These are phyloP conservation scores for Podilymbus podiceps DNA, from an alignment of 2,113 vertebrate genomes.

Conservation along the genomic window DNA sequence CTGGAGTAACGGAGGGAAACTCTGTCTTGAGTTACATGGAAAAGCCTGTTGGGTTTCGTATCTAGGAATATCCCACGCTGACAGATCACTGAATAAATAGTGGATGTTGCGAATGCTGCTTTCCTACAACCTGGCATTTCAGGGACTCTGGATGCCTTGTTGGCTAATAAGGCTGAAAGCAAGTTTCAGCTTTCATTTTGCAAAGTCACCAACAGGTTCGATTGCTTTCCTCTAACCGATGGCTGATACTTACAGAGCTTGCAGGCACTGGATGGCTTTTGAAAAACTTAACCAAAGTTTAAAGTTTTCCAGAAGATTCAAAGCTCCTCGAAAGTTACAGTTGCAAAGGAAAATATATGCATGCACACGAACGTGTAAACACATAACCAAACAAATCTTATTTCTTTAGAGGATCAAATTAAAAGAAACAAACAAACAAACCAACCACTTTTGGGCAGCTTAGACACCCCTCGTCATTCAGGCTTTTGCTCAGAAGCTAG, in stretches of 20 bases:
- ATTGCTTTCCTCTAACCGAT: rapidly evolving
- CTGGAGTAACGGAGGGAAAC: background rate
- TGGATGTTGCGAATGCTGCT: background rate
- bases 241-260: background rate
- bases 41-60: background rate
- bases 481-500: background rate
- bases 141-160: no score
- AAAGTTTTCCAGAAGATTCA: background rate
- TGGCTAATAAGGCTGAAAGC: background rate
- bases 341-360: background rate
- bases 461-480: background rate
- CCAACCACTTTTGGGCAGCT: background rate
- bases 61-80: background rate
- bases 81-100: rapidly evolving
- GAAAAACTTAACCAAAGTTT: background rate
- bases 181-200: background rate
- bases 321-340: background rate
- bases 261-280: background rate
- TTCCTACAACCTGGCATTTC: background rate
- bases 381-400: rapidly evolving
- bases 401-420: background rate
- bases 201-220: background rate
- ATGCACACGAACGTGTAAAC: rapidly evolving
- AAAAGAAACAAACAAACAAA: no score
- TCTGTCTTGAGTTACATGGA: background rate